Conservation (phyloP, 2,113 vertebrate genomes). For the Crocuta crocuta region DNA sequence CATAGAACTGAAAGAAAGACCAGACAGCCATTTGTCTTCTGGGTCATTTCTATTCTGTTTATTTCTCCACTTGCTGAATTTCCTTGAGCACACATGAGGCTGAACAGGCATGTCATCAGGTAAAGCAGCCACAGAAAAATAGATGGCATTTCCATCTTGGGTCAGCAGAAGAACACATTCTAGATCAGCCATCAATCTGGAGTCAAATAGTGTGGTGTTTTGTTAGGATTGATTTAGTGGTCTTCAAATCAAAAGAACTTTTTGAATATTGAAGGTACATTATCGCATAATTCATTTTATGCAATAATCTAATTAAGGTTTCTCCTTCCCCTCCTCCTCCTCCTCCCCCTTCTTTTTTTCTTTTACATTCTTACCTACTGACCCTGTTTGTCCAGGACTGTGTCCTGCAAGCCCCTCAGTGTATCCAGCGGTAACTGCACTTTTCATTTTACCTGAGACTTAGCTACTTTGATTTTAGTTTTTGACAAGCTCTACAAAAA, state of each 20-base stretch:
- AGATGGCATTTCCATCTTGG: constrained; percentile 38
- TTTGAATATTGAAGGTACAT: background rate
- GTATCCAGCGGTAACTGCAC: background rate
- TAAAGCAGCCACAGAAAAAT: constrained; percentile 25
- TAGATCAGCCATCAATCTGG: constrained; percentile 15
- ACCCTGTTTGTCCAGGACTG: background rate
- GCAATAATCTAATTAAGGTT: background rate
- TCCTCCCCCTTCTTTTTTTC: too few species aligned
- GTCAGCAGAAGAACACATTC: constrained; percentile 14
- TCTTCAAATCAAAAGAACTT: background rate
- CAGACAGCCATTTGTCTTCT: constrained; percentile 33
- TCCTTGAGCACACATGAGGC: background rate
- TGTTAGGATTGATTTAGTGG: background rate
- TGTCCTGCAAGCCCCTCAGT: background rate
- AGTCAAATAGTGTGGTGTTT: background rate
- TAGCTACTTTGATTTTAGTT: background rate
- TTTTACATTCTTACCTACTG: background rate
- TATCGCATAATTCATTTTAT: background rate
- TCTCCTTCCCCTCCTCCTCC: too few species aligned
- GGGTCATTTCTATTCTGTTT: constrained; percentile 62
- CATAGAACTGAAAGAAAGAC: background rate
- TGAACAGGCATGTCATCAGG: background rate
- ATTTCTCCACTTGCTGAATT: constrained; percentile 41
- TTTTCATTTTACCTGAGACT: background rate
- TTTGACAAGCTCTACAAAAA: background rate